A percentile compares a stretch with the other conserved stretches of the same genome.
phyloP scores from a whole-genome alignment of 2,888 invertebrate species.

The Apodemia duryi region DNA sequence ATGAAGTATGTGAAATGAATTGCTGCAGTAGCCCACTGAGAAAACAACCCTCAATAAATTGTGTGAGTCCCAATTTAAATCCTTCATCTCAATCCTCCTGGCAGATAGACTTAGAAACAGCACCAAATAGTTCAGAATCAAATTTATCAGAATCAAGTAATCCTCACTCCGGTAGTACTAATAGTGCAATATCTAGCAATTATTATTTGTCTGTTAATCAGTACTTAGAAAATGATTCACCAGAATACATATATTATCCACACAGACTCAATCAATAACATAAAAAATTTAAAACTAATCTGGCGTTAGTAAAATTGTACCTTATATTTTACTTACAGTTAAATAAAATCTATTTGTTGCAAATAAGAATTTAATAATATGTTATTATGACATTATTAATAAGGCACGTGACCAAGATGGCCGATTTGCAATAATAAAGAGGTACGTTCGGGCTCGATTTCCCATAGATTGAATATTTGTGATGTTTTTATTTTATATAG shows the following conservation, averaged over 20 bases:
- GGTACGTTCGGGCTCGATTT: too few species aligned
- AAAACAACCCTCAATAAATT: neutral
- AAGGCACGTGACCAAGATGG: too few species aligned
- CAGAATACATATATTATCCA: conserved; percentile 17
- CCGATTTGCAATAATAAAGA: too few species aligned
- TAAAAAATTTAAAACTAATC: neutral
- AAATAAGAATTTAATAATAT: too few species aligned
- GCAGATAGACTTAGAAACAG: neutral
- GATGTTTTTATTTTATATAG: too few species aligned
- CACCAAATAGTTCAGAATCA: conserved; percentile 5
- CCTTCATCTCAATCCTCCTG: neutral
- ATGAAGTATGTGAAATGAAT: neutral
- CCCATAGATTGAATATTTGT: too few species aligned
- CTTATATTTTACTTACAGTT: too few species aligned
- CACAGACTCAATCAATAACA: conserved; percentile 18
- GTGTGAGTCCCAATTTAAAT: neutral
- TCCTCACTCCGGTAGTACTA: neutral
- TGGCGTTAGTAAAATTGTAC: too few species aligned
- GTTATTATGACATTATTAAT: too few species aligned
- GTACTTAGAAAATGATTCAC: conserved; percentile 12
- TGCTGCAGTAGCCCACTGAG: neutral
- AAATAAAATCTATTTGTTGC: too few species aligned
- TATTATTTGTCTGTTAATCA: neutral
- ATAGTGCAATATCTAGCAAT: conserved; percentile 8
- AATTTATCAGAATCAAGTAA: conserved; percentile 8